Conservation (phyloP, 2,888 invertebrate genomes). For the Folsomia candida region DNA sequence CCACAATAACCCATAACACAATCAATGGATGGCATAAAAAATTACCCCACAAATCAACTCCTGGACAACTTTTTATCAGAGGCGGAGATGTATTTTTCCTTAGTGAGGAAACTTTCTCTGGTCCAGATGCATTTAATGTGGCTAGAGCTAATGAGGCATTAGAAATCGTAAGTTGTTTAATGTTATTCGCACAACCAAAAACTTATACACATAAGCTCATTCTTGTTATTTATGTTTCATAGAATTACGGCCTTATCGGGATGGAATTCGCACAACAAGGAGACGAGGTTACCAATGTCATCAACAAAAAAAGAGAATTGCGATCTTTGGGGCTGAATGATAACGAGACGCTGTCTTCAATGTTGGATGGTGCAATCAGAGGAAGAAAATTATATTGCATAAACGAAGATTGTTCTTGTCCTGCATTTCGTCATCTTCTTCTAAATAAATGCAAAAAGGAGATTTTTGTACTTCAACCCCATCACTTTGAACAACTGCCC, state of each 20-base stretch:
- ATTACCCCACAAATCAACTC: not conserved
- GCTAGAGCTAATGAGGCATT: not conserved
- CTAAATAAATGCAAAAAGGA: not conserved
- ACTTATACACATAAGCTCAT: too few relatives aligned
- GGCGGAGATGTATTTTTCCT: not conserved
- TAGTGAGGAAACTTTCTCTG: not conserved
- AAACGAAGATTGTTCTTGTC: not conserved
- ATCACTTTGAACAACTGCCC: not conserved
- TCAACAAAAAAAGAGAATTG: not conserved
- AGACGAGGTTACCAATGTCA: not conserved
- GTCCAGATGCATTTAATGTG: not conserved
- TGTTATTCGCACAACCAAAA: too few relatives aligned
- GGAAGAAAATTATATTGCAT: not conserved
- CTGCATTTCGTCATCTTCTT: not conserved
- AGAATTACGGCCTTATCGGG: not conserved
- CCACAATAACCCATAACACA: not conserved
- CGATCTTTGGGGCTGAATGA: not conserved
- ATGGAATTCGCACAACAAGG: not conserved
- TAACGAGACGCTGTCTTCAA: not conserved
- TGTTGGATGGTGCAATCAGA: not conserved
- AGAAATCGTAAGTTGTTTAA: not conserved
- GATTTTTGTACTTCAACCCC: not conserved
- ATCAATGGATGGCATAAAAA: not conserved
- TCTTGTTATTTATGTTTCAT: too few relatives aligned
- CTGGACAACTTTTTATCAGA: not conserved